A percentile compares a stretch with the other conserved stretches of the same genome.
These are phyloP conservation scores for Oostethus manadensis DNA, from an alignment of 2,113 vertebrate genomes.

Conservation along the genomic window DNA sequence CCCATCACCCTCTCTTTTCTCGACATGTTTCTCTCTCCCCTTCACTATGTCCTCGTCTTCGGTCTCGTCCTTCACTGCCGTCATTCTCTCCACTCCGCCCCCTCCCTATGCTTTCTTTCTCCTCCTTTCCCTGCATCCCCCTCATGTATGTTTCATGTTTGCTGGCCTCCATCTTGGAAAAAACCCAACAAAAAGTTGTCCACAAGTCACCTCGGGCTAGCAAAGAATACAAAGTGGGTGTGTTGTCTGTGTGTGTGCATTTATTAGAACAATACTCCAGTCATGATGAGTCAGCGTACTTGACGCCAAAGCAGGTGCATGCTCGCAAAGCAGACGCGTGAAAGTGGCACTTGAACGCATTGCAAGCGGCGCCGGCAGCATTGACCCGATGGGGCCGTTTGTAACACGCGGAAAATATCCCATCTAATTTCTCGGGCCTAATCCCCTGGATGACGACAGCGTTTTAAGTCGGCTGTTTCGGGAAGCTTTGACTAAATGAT, in stretches of 20 bases:
- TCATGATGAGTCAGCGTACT: slow-evolving; percentile 37
- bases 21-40: background rate
- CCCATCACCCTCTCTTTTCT: background rate
- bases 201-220: background rate
- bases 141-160: background rate
- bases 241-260: background rate
- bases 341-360: slow-evolving; percentile 42
- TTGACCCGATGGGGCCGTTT: slow-evolving; percentile 42
- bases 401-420: slow-evolving; percentile 35
- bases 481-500: slow-evolving; percentile 32
- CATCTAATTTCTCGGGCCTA: slow-evolving; percentile 26
- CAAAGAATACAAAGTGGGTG: slow-evolving; percentile 21
- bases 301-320: slow-evolving; percentile 31
- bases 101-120: background rate
- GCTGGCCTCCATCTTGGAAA: too few relatives aligned
- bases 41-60: too few relatives aligned
- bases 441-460: slow-evolving; percentile 25
- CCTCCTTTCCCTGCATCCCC: background rate
- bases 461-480: slow-evolving; percentile 36
- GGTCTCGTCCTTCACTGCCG: too few relatives aligned
- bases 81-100: too few relatives aligned
- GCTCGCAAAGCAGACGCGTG: slow-evolving; percentile 34
- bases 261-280: slow-evolving; percentile 20
- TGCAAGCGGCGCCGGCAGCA: slow-evolving; percentile 19
- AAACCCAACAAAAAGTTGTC: background rate